Conservation (phyloP, 2,888 invertebrate species). For the Tanytarsus gracilentus region DNA sequence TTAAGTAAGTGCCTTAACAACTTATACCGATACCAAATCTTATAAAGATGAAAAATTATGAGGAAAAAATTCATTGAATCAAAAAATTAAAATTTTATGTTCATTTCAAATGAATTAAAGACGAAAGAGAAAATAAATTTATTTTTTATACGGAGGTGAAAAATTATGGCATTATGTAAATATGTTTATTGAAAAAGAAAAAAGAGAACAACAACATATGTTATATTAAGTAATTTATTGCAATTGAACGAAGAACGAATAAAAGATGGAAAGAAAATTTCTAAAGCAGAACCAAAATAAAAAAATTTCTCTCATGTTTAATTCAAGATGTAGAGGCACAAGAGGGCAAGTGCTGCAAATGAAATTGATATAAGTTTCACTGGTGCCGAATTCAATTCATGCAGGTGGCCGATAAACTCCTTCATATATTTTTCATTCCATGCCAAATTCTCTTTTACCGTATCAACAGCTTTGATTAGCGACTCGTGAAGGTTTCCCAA, state of each 20-base stretch:
- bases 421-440: constrained; percentile 19
- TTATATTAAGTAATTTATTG: constrained; percentile 11
- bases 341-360: background rate
- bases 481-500: background rate
- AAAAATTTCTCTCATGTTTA: background rate
- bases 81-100: background rate
- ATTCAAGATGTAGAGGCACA: background rate
- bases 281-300: background rate
- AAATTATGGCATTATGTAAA: constrained; percentile 9
- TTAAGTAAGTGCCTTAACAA: constrained; percentile 6
- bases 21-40: constrained; percentile 1
- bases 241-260: constrained; percentile 1
- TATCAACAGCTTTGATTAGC: background rate
- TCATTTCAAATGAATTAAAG: background rate
- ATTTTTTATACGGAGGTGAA: background rate
- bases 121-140: background rate
- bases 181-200: too few relatives aligned
- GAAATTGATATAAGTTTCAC: background rate
- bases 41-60: background rate
- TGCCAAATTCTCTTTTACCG: background rate
- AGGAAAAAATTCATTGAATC: background rate
- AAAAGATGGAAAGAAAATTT: background rate
- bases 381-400: constrained; percentile 2
- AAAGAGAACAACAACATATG: constrained; percentile 1
- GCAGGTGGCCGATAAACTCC: constrained; percentile 3